Evolutionary conservation across 2,113 vertebrate species (phyloP).

Genomic region (Protobothrops flavoviridis): DNA sequence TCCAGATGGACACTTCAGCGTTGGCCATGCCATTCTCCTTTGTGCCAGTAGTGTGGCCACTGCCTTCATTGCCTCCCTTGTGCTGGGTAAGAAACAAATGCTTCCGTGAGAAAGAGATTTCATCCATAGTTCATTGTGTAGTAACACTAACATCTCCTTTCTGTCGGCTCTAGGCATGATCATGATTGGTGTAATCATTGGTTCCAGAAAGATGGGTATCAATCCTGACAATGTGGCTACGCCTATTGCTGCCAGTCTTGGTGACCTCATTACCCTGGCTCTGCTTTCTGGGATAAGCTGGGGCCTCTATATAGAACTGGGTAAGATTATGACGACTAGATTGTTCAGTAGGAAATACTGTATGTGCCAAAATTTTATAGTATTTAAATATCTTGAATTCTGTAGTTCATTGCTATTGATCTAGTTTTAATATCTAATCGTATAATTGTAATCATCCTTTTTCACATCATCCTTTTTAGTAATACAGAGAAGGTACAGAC

Average conservation of each 20-base stretch:
- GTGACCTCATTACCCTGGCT: slow-evolving; percentile 95
- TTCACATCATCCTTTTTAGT: neutral
- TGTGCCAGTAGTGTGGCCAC: slow-evolving; percentile 97
- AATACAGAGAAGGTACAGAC: neutral
- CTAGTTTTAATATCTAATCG: neutral
- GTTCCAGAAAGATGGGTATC: slow-evolving; percentile 93
- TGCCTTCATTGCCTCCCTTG: slow-evolving; percentile 93
- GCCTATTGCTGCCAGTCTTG: slow-evolving; percentile 94
- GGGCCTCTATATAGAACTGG: slow-evolving; percentile 89
- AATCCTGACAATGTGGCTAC: slow-evolving; percentile 98
- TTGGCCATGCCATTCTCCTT: slow-evolving; percentile 89
- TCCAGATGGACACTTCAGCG: slow-evolving; percentile 90
- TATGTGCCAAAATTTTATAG: neutral
- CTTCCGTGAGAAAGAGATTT: neutral
- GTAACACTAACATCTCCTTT: neutral
- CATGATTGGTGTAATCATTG: slow-evolving; percentile 97
- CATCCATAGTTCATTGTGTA: neutral
- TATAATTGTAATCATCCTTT: neutral
- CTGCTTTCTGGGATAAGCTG: slow-evolving; percentile 95
- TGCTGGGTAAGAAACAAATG: slow-evolving; percentile 79
- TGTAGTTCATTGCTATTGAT: neutral
- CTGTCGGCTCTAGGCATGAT: slow-evolving; percentile 81
- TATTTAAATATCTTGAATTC: neutral
- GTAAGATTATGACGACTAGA: slow-evolving; percentile 68
- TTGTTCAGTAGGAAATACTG: neutral